A percentile compares a stretch with the other conserved stretches of the same genome.
phyloP scores from a whole-genome alignment of 2,797 vertebrate genomes.

The Spondyliosoma cantharus region DNA sequence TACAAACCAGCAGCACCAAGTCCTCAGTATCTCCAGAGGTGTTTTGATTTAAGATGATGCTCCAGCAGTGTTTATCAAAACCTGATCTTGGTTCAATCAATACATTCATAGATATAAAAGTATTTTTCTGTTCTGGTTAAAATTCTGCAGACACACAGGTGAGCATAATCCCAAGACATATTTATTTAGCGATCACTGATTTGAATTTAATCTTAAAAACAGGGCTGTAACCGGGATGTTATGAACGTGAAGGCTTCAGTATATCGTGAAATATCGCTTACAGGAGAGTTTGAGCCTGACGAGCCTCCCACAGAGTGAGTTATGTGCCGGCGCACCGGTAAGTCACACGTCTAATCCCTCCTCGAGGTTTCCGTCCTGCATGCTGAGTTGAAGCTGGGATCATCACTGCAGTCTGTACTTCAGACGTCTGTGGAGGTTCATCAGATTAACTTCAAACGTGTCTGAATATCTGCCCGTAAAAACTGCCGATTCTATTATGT shows the following conservation, averaged over 20 bases:
- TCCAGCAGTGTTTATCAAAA: too few relatives aligned
- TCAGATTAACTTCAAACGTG: background rate
- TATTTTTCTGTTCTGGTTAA: background rate
- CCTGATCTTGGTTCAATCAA: too few relatives aligned
- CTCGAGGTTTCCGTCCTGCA: slow-evolving; percentile 20
- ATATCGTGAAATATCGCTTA: slow-evolving; percentile 8
- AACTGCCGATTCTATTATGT: background rate
- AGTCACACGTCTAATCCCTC: slow-evolving; percentile 25
- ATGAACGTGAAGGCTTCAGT: background rate
- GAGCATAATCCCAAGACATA: background rate
- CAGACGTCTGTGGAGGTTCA: background rate
- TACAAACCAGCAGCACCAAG: too few relatives aligned
- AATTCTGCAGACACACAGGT: background rate
- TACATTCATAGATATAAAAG: too few relatives aligned
- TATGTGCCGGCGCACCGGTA: background rate
- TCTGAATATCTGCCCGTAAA: background rate
- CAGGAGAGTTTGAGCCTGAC: slow-evolving; percentile 1
- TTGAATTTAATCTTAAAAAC: background rate
- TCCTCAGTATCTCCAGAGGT: too few relatives aligned
- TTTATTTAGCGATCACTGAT: background rate
- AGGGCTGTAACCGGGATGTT: background rate
- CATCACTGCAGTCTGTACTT: background rate
- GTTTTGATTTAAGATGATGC: too few relatives aligned
- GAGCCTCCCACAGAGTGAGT: slow-evolving; percentile 18
- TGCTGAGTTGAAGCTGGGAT: background rate